Conservation (phyloP, 1,140 invertebrate genomes). For the Drosophila rufa region DNA sequence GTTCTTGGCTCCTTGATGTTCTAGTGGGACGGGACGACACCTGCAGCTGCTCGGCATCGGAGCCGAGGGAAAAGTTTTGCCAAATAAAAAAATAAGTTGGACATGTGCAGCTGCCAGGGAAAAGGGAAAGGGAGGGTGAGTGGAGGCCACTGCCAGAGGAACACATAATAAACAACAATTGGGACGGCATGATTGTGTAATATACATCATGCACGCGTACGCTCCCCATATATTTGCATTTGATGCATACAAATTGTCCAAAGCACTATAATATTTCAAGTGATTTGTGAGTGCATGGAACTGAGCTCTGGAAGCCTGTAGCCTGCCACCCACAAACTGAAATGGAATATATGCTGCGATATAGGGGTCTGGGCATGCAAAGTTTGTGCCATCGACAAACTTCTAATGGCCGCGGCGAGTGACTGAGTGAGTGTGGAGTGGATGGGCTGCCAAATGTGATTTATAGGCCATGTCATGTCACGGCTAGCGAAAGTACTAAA, state of each 20-base stretch:
- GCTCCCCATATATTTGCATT: constrained; percentile 58
- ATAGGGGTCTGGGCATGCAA: constrained; percentile 14
- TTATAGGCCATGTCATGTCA: constrained; percentile 69
- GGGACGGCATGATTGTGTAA: constrained; percentile 60
- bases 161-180: constrained; percentile 70
- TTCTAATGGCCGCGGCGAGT: constrained; percentile 33
- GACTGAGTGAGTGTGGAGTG: constrained; percentile 52
- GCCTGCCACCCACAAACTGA: not conserved
- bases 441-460: constrained; percentile 80
- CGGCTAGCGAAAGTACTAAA: constrained; percentile 61
- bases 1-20: constrained; percentile 18
- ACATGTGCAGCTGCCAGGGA: constrained; percentile 14
- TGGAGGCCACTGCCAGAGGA: constrained; percentile 6
- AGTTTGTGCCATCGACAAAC: constrained; percentile 27
- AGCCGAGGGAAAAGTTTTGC: constrained; percentile 16
- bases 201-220: constrained; percentile 22
- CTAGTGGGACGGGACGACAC: constrained; percentile 39
- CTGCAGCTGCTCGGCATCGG: constrained; percentile 53
- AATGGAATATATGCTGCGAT: constrained; percentile 1
- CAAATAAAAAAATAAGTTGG: constrained; percentile 34
- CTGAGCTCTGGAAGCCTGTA: not conserved
- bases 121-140: constrained; percentile 1
- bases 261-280: constrained; percentile 46
- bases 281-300: constrained; percentile 51
- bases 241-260: constrained; percentile 65